Base-by-base conservation (phyloP, 2,888 invertebrate species). In the Ophion obscuratus region DNA sequence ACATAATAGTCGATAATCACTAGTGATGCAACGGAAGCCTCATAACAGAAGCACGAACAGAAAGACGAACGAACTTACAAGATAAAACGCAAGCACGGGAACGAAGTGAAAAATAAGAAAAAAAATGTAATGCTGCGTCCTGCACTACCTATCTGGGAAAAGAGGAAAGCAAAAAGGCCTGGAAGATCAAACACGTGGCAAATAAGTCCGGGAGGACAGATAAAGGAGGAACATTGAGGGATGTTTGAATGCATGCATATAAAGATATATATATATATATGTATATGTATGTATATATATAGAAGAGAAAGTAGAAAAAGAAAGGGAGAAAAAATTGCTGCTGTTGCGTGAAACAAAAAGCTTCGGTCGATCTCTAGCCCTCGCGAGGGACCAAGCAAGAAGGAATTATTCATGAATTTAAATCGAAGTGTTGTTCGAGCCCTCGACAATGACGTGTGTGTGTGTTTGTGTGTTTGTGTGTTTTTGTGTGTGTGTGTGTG, bases 371-470 rank as follows among this genome's bases (percentile, higher is more conserved):
- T 81, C 83, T 84, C 76, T 89, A 85, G 90, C 87, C 75, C 83
- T 70, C 53, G 47, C 31, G 53, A 44, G 67, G 47, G 77, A 61
- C 40, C 64, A 62, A 57, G 75, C 44, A 57, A 66, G 53, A 59
- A 61, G 88, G 90, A 92, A 92, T 92, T 92, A 92, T 92, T 92
- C 92, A 92, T 92, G 92, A 92, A 92, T 92, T 92, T 90, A 92
- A 91, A 91, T 91, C 91, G 89, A 88, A 90, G 89, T 89, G 90
- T 88, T 88, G 90, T 90, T 91, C 89, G 92, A 89, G 90, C 91
- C 91, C 92, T 92, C 91, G 92, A 91, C 90, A 88, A 31, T 66
- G 59, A 76, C 47, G 31, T 71, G 31, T 71, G 24, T 40, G 11
- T 53, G 53, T 14, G 53, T 53, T 6, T 14, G 14, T 53, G 53